phyloP scores from a whole-genome alignment of 2,113 vertebrate species.

The Alligator sinensis region DNA sequence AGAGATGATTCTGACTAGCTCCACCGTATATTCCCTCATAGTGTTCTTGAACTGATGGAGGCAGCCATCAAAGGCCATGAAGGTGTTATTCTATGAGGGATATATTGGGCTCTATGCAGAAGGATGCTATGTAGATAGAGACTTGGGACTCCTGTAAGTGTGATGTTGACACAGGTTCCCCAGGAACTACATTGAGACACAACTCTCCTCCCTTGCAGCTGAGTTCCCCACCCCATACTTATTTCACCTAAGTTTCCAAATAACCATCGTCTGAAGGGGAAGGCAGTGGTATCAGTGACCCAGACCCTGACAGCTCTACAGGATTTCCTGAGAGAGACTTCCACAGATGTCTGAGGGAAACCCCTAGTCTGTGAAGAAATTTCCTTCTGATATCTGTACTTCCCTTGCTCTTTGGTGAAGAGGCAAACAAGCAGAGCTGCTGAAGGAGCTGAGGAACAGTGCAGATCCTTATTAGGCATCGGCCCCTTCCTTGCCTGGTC shows the following conservation, averaged over 20 bases:
- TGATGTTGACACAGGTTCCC: too few species aligned
- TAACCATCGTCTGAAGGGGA: too few species aligned
- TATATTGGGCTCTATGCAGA: accelerated
- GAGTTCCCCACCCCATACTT: too few species aligned
- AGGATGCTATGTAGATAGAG: not conserved
- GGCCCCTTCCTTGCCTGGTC: not conserved
- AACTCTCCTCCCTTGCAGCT: too few species aligned
- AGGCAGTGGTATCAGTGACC: too few species aligned
- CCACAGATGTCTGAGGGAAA: not conserved
- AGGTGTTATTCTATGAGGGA: not conserved
- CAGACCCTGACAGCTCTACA: too few species aligned
- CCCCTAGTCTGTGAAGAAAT: not conserved
- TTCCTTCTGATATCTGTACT: not conserved
- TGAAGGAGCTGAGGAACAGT: not conserved
- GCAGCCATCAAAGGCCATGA: not conserved
- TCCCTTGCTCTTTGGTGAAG: not conserved
- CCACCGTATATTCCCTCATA: not conserved
- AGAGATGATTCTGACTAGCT: not conserved
- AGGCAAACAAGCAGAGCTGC: not conserved
- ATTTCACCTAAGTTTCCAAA: too few species aligned
- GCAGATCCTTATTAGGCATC: not conserved
- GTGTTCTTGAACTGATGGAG: not conserved
- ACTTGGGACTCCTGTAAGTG: not conserved
- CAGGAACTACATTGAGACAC: too few species aligned
- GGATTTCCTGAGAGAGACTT: too few species aligned